Base-by-base conservation (phyloP, 2,888 invertebrate species). In the Scrobipalpa costella region DNA sequence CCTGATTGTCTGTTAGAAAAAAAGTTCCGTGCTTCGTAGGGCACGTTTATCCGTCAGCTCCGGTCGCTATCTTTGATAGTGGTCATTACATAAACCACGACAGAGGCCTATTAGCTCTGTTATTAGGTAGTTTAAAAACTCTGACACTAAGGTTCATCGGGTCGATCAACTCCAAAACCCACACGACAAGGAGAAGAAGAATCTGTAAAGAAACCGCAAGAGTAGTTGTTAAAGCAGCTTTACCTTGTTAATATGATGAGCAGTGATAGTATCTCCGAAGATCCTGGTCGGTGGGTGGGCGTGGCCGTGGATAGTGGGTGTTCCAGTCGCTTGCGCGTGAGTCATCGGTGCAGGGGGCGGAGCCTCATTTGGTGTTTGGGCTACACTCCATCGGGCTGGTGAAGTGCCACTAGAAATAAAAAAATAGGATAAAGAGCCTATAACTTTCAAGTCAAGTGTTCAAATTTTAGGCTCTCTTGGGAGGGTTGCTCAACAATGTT, bases 211-310 rank as follows among this genome's bases (percentile, higher is more conserved):
- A n/a, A n/a, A n/a, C n/a, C n/a, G n/a, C n/a, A n/a, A n/a, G n/a
- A n/a, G n/a, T n/a, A n/a, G n/a, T n/a, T n/a, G n/a, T n/a, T n/a
- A n/a, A 55, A 58, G 38, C 44, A 63, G 57, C 11, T 60, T n/a
- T 15, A 90, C 90, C 85, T 90, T 90, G 63, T 81, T 82, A 19
- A 90, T 85, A 68, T 89, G 90, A 73, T 90, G 90, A 63, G 90
- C 89, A 61, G 90, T 91, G 65, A 91, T 89, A 1, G 95, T 95
- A 74, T 95, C 95, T 36, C 95, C 95, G 73, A 95, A 95, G 95
- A 95, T 95, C 78, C 95, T 93, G 5, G 94, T 89, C 17, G 94
- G 93, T 58, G 94, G 93, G 66, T 91, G 90, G 47, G 89, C 83
- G 79, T 92, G 89, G 65, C 85, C 71, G 76, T 88, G 85, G 67